Conservation (phyloP, 35 echinoderm and acorn worm genomes). For the Stichopus chloronotus region DNA sequence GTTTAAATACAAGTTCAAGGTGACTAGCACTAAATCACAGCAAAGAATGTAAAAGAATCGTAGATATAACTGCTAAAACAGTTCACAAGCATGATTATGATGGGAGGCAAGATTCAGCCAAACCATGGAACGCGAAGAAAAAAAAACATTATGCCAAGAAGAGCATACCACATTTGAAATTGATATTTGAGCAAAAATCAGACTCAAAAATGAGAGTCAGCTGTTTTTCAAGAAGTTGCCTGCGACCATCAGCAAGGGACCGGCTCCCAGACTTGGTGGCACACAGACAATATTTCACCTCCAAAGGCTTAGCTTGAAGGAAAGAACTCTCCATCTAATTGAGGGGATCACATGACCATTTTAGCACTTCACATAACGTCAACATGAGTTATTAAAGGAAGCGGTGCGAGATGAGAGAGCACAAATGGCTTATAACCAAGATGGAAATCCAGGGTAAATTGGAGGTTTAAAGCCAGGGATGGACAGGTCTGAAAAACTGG, state of each 20-base stretch:
- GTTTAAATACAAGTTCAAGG: no score
- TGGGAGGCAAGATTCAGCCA: no score
- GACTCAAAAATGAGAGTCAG: neutral
- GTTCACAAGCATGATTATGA: no score
- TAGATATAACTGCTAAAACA: no score
- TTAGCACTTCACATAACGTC: constrained; percentile 6
- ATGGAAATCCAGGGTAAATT: no score
- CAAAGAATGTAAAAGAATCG: no score
- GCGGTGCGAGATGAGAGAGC: neutral
- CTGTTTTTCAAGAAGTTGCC: neutral
- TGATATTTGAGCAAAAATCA: neutral
- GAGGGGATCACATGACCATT: neutral
- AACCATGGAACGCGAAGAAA: no score
- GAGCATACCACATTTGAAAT: neutral
- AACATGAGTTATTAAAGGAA: neutral
- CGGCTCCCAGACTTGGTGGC: constrained; percentile 34
- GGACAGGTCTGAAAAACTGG: no score
- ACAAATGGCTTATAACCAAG: neutral
- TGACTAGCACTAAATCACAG: no score
- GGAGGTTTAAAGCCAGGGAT: no score
- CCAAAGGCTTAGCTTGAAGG: neutral
- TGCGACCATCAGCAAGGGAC: neutral
- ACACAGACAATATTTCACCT: constrained; percentile 40
- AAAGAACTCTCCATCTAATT: constrained; percentile 16
- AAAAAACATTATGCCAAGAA: no score